Evolutionary conservation across 1,140 invertebrate species (phyloP), one percentile per base, ranked within the genome.

Genomic region (Pseudomyrmex gracilis): DNA sequence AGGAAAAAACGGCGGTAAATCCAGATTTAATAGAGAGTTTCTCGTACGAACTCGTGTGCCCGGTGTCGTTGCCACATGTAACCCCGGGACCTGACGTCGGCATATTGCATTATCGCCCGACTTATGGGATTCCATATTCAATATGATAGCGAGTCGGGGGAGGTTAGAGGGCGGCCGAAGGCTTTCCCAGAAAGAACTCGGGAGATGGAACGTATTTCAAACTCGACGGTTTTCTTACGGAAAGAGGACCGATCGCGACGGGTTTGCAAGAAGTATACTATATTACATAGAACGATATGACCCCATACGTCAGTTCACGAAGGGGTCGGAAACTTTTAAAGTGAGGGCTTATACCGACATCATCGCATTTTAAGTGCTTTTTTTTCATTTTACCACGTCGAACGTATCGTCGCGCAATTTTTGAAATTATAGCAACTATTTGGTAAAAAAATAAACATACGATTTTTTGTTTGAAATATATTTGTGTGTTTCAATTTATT

Each of bases 61-160:
- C 34, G 34, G 66, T 73, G 82, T 71, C 68, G 64, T 12, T 60
- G 76, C 63, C 76, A 68, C 76, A 17, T 63, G 78, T 87, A 85
- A 87, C 86, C 84, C 82, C 53, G 24, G 58, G 82, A 85, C 80
- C 87, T 89, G 80, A 90, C 90, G 91, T 93, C 91, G 89, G 92
- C 91, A 89, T 90, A 92, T 93, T 91, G 87, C 87, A 90, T 91
- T 92, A 92, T 91, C 90, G 86, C 51, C 61, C 82, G 88, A 92
- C 91, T 90, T 92, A 90, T 89, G 85, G 85, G 86, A 91, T 91
- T 88, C 90, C 87, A 91, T 91, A 92, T 92, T 92, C 87, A 90
- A 92, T 92, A 92, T 92, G 87, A 84, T 84, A 78, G 60, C 34
- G 70, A 82, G 71, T 24, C 7, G 84, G 70, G 70, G 34, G 73